Percentiles rank a stretch among this genome's conserved stretches.
phyloP scores from a whole-genome alignment of 1,140 invertebrate genomes.

The Drosophila pandora region DNA sequence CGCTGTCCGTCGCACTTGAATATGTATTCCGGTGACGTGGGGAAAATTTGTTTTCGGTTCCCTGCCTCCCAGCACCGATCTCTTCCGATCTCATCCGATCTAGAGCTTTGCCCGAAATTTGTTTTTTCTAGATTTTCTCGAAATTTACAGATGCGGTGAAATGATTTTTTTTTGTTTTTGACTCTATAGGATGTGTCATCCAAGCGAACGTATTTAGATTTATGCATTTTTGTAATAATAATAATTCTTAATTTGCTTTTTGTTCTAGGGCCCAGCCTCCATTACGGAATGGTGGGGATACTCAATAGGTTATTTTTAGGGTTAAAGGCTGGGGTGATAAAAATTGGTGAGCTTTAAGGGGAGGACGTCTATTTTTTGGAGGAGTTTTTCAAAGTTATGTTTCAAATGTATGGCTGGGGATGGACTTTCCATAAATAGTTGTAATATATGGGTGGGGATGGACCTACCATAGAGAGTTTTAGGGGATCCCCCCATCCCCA shows the following conservation, averaged over 20 bases:
- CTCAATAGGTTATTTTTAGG: too few species aligned
- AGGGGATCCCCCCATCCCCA: too few species aligned
- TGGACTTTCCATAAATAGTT: too few species aligned
- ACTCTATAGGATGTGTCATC: neutral
- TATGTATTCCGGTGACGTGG: constrained; percentile 31
- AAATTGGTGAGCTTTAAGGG: too few species aligned
- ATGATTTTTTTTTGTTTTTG: neutral
- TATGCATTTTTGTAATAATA: neutral
- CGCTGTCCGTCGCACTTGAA: constrained; percentile 25
- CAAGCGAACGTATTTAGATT: neutral
- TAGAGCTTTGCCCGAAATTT: neutral
- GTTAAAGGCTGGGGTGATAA: too few species aligned
- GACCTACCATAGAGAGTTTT: too few species aligned
- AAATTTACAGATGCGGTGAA: constrained; percentile 4
- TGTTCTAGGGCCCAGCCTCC: neutral
- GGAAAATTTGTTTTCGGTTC: constrained; percentile 36
- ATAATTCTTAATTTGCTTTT: neutral
- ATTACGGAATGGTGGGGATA: neutral
- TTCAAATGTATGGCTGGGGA: too few species aligned
- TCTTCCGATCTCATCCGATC: neutral
- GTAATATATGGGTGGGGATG: too few species aligned
- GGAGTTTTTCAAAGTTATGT: too few species aligned
- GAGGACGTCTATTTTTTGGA: too few species aligned
- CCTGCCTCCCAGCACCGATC: neutral
- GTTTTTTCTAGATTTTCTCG: constrained; percentile 2